These are phyloP conservation scores for Cossypha caffra DNA, from an alignment of 2,797 vertebrate species.

Conservation along the genomic window DNA sequence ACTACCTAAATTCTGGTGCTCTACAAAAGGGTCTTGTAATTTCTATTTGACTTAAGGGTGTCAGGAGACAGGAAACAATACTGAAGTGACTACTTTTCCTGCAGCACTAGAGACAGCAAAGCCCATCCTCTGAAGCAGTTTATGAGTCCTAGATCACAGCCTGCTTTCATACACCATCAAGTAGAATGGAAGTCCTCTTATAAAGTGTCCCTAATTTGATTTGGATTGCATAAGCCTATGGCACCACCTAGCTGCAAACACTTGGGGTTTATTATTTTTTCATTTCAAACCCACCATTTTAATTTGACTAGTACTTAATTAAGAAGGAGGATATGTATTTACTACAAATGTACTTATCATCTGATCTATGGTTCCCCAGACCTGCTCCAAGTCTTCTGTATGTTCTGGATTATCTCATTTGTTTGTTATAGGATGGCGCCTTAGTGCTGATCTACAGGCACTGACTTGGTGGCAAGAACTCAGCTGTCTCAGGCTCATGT, in stretches of 20 bases:
- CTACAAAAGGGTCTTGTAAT: not conserved
- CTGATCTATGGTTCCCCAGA: not conserved
- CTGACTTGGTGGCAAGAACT: not conserved
- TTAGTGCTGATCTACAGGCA: not conserved
- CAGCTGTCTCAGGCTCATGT: not conserved
- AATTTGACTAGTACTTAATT: not conserved
- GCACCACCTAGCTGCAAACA: constrained; percentile 65
- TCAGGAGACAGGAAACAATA: not conserved
- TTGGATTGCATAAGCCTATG: not conserved
- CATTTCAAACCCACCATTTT: not conserved
- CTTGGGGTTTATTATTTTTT: not conserved
- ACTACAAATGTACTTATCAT: not conserved
- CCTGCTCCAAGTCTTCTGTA: not conserved
- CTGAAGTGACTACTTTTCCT: not conserved
- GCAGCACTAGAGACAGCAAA: not conserved
- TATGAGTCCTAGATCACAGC: not conserved
- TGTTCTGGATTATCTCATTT: not conserved
- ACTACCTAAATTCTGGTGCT: not conserved
- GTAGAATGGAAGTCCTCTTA: not conserved
- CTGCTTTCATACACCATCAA: not conserved
- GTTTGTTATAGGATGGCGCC: not conserved
- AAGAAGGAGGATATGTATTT: not conserved
- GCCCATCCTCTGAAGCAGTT: not conserved
- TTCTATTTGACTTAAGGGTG: not conserved
- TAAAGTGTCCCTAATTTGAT: not conserved